Percentiles rank a stretch among this genome's conserved stretches.
phyloP scores from a whole-genome alignment of 2,113 vertebrate species.

The Reinhardtius hippoglossoides region DNA sequence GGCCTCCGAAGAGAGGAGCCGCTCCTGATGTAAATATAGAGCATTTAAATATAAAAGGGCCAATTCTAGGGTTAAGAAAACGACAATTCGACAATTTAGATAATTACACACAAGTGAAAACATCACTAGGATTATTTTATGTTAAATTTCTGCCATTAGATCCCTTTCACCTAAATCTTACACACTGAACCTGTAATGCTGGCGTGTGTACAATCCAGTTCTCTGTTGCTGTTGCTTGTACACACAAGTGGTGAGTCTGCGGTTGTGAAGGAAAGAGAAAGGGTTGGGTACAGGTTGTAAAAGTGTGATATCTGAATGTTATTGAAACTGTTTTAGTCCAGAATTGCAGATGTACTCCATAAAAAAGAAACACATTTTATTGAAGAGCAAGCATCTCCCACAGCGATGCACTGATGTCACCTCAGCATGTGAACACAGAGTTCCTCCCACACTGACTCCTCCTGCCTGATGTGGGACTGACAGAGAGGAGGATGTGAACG shows the following conservation, averaged over 20 bases:
- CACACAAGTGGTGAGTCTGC: not conserved
- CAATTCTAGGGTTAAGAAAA: no score
- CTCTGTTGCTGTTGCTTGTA: not conserved
- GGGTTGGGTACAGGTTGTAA: constrained; percentile 1
- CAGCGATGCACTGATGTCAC: constrained; percentile 42
- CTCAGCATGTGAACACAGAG: constrained; percentile 20
- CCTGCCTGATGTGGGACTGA: not conserved
- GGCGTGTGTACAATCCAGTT: not conserved
- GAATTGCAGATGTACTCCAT: constrained; percentile 23
- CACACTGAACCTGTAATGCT: not conserved
- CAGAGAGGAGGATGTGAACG: not conserved
- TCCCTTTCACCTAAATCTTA: no score
- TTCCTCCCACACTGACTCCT: constrained; percentile 42
- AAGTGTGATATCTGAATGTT: constrained; percentile 5
- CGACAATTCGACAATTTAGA: no score
- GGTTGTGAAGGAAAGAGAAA: not conserved
- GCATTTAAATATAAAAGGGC: no score
- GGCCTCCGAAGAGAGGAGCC: no score
- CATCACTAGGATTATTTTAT: no score
- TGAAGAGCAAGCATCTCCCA: constrained; percentile 13
- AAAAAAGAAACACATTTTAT: constrained; percentile 33
- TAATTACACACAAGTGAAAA: no score
- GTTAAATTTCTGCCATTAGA: no score
- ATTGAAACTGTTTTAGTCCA: constrained; percentile 20
- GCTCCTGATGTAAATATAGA: no score